phyloP scores from a whole-genome alignment of 2,888 invertebrate species.

The Biston stratarius region DNA sequence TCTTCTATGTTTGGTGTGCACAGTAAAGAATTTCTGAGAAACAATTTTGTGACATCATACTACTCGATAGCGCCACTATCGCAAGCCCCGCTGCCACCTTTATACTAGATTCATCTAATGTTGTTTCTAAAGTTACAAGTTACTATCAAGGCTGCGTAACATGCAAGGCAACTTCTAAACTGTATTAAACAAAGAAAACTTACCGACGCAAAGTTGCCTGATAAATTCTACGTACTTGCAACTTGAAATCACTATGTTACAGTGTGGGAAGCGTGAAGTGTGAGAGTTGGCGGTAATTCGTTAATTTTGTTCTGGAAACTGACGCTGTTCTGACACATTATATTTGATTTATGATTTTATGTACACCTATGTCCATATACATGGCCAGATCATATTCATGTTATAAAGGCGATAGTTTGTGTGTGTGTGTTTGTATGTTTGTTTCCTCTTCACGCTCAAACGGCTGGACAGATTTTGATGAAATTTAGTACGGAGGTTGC shows the following conservation, averaged over 20 bases:
- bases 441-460: no score
- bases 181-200: constrained; percentile 47
- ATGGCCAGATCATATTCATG: no score
- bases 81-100: not conserved
- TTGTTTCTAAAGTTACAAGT: constrained; percentile 29
- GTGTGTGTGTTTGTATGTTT: no score
- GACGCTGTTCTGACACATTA: no score
- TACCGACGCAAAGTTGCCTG: constrained; percentile 43
- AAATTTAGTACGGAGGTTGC: no score
- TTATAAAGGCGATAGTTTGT: no score
- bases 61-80: not conserved
- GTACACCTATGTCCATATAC: no score
- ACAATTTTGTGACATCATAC: not conserved
- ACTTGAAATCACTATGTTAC: constrained; percentile 33
- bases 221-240: constrained; percentile 41
- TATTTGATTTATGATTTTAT: no score
- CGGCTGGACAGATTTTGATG: no score
- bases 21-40: no score
- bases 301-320: constrained; percentile 17
- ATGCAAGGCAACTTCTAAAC: constrained; percentile 40
- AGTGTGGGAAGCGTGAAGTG: constrained; percentile 20
- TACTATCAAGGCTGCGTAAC: constrained; percentile 28
- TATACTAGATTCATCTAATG: constrained; percentile 20
- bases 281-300: constrained; percentile 35
- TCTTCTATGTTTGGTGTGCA: no score